Evolutionary conservation across 2,113 vertebrate genomes (phyloP), one percentile per base, ranked within the genome.

Genomic region (Sinosuthora webbiana): DNA sequence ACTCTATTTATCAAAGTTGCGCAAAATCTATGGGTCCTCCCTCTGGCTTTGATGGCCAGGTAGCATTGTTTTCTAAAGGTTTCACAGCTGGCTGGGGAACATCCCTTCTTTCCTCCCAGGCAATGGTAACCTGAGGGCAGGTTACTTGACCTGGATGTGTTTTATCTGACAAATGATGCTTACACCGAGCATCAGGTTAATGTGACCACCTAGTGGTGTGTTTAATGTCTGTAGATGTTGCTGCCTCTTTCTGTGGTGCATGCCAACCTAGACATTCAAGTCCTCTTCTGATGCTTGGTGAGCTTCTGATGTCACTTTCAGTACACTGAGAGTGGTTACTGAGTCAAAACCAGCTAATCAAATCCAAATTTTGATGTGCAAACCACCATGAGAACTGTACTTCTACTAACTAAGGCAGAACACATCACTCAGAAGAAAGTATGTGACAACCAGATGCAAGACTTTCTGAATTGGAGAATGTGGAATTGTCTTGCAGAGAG

Each of bases 261-360:
- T 37, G 42, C 19, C 44, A 15, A 30, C 13, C 35, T 6, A 6
- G 53, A 50, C 11, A 28, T 75, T 87, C 18, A 37, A 87, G 47
- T 59, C 39, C 25, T 71, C 30, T 81, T 17, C 5, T 77, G 27
- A 50, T 56, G 25, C 15, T 65, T 42, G 55, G n/a, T 81, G 45
- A 90, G 21, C 35, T 92, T 91, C 82, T 95, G 68, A 89, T 93
- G 80, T 82, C 65, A 63, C 65, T 92, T 94, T 70, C 37, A 78
- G 69, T 89, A 45, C 49, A 45, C 49, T 71, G 60, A 49, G 41
- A 60, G 74, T 79, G 70, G 81, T 94, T 89, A 95, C 74, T 96
- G 84, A 95, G 89, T 97, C 87, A 94, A 75, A 81, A 89, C 20
- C 15, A 69, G 37, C 47, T 95, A 95, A 95, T 93, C 45, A 85